These are phyloP conservation scores for Limosa lapponica DNA, from an alignment of 2,797 vertebrate genomes.

Conservation along the genomic window DNA sequence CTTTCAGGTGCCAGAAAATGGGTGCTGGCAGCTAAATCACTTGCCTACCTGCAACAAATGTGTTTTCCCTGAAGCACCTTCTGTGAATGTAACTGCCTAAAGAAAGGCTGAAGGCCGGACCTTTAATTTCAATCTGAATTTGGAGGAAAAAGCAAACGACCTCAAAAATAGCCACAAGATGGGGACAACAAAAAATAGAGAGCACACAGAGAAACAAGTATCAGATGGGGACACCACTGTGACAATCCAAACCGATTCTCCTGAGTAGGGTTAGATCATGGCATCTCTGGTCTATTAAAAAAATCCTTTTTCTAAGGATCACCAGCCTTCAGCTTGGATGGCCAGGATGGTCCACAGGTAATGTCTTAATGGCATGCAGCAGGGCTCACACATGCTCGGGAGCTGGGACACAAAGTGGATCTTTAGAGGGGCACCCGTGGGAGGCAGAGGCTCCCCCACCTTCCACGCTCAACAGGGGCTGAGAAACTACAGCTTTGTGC, in stretches of 20 bases:
- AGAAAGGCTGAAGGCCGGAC: background rate
- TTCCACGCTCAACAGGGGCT: background rate
- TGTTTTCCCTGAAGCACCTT: background rate
- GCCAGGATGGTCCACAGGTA: background rate
- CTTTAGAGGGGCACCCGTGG: background rate
- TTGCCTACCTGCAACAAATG: conserved; percentile 14
- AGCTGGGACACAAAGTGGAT: background rate
- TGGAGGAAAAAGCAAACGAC: background rate
- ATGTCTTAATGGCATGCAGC: background rate
- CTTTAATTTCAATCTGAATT: background rate
- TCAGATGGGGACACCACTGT: background rate
- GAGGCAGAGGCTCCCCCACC: background rate
- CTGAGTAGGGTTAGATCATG: background rate
- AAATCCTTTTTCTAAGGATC: background rate
- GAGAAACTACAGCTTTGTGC: conserved; percentile 1
- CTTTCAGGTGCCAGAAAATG: conserved; percentile 13
- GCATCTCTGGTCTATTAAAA: background rate
- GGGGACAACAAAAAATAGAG: background rate
- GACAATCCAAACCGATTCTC: background rate
- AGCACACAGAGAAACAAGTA: background rate
- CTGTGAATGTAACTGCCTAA: background rate
- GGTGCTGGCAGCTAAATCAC: conserved; percentile 20
- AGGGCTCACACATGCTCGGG: background rate
- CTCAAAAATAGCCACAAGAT: background rate
- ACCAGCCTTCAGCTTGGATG: background rate